Conservation (phyloP, 2,888 invertebrate species). For the Monoplex corrugatus region DNA sequence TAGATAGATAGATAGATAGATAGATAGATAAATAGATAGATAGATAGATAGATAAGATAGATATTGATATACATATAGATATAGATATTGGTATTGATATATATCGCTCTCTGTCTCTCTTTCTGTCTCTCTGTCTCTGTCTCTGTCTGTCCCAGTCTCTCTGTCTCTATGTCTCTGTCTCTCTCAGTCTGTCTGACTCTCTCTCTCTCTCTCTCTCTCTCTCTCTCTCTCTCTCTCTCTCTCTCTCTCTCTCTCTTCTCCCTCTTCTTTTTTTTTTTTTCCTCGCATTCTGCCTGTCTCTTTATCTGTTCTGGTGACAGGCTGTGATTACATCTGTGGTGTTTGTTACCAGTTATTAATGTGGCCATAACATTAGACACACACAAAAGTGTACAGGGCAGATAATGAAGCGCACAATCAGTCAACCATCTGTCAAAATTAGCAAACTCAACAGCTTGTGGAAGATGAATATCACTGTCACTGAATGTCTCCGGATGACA, state of each 20-base stretch:
- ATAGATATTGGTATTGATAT: background rate
- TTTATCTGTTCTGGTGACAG: background rate
- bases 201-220: background rate
- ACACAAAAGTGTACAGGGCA: no score
- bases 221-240: slow-evolving; percentile 12
- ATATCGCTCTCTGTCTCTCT: no score
- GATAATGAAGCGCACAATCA: no score
- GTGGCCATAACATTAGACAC: no score
- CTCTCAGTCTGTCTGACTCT: background rate
- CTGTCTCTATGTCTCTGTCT: background rate
- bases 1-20: background rate
- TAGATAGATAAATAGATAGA: background rate
- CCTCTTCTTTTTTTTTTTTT: background rate
- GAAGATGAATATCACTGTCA: background rate
- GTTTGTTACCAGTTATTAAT: no score
- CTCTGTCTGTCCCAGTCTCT: no score
- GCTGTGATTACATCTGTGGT: background rate
- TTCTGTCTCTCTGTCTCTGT: no score
- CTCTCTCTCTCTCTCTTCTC: background rate
- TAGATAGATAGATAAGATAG: background rate
- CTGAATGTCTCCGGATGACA: no score
- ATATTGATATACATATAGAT: background rate
- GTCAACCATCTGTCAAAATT: no score
- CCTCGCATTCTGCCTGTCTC: background rate
- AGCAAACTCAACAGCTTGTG: no score